Base-by-base conservation (phyloP, 2,113 vertebrate species). In the Sylvietta virens region DNA sequence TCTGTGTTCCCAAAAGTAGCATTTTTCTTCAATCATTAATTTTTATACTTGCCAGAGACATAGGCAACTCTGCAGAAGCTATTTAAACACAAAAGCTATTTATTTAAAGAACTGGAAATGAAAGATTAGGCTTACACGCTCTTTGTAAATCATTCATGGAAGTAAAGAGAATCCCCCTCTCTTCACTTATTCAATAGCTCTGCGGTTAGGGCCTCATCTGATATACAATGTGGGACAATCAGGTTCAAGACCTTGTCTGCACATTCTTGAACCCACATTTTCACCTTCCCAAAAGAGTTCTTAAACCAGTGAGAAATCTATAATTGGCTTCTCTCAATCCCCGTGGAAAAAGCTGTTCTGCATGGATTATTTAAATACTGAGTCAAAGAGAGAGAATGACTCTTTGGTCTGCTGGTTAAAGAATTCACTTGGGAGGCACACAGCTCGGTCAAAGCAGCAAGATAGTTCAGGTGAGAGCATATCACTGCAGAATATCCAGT, bases 291-390 rank as follows among this genome's bases (percentile, higher is more conserved):
- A 61, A 84, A 85, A 82, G 85, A 82, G 53, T 90, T 97, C 94
- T 92, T 85, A 91, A 88, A 82, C 90, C 92, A 90, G 88, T 69
- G 82, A 93, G 81, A 90, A 90, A 93, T 69, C 90, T 77, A 7
- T 97, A 96, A 95, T 73, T 93, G 90, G 53, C 61, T 94, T 88
- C 74, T 86, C 70, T 90, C 1, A 0, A 72, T 95, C 81, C 90
- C 90, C 71, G 80, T 7, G 79, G 92, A 88, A 94, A 93, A 95
- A 90, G 90, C 85, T 95, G 92, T 85, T 95, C 92, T 91, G 95
- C 85, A 86, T 95, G 94, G 95, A 95, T 96, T 96, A 94, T 90
- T 95, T 96, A 97, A 95, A 95, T 82, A 85, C 48, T 11, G 53
- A 87, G 92, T 76, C 90, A 85, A 95, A 95, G 90, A 50, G 61